A percentile compares a stretch with the other conserved stretches of the same genome.
These are phyloP conservation scores for Chaetorhynchus papuensis DNA, from an alignment of 2,113 vertebrate species.

Conservation along the genomic window DNA sequence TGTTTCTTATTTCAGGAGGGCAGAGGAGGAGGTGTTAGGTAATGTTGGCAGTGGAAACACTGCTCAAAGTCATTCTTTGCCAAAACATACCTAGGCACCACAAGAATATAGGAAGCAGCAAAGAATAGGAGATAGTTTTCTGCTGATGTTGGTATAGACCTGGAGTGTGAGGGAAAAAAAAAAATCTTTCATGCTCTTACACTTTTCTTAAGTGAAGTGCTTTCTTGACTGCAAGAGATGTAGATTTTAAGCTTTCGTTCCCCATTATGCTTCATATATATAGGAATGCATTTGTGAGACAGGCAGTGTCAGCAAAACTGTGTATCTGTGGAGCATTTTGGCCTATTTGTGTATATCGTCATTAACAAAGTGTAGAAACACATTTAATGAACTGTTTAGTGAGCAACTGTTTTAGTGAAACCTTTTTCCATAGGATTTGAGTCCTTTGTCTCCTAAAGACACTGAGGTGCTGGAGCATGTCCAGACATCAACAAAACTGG, in stretches of 20 bases:
- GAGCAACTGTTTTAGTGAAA: not conserved
- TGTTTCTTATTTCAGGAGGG: not conserved
- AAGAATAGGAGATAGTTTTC: not conserved
- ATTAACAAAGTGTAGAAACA: not conserved
- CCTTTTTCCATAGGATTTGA: not conserved
- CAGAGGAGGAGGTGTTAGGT: not conserved
- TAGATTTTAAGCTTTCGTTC: not conserved
- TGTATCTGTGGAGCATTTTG: not conserved
- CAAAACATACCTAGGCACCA: not conserved
- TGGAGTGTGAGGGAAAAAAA: not conserved
- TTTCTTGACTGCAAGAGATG: not conserved
- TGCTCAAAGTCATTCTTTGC: not conserved
- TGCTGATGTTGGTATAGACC: not conserved
- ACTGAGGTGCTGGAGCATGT: not conserved
- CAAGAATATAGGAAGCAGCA: not conserved
- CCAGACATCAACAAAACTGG: not conserved
- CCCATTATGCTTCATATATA: not conserved
- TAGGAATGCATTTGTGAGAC: not conserved
- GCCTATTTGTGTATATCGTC: not conserved
- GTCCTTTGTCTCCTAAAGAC: not conserved
- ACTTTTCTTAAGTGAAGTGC: not conserved
- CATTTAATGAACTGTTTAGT: not conserved
- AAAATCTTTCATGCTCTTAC: not conserved
- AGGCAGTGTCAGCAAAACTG: not conserved
- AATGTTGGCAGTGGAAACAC: not conserved